These are phyloP conservation scores for Amphiprion percula DNA, from an alignment of 2,113 vertebrate genomes.

Conservation along the genomic window DNA sequence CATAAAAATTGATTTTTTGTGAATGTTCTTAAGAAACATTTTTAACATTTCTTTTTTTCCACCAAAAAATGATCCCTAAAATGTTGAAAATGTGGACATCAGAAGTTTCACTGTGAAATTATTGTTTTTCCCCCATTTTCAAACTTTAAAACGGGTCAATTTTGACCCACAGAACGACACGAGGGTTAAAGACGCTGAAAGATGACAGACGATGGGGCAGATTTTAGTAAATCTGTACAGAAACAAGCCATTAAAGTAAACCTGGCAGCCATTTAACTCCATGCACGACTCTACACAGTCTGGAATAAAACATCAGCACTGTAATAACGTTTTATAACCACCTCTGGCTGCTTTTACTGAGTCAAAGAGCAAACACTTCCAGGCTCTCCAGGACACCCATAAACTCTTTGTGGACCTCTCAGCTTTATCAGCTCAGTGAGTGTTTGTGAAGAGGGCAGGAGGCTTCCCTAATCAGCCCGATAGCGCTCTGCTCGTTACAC, in stretches of 20 bases:
- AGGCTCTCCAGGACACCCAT: conserved; percentile 63
- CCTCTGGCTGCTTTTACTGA: conserved; percentile 41
- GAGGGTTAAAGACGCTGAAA: not conserved
- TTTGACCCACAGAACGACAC: too few species aligned
- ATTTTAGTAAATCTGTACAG: too few species aligned
- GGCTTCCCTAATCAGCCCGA: conserved; percentile 67
- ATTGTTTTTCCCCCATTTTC: too few species aligned
- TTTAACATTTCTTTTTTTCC: too few species aligned
- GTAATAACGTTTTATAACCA: conserved; percentile 31
- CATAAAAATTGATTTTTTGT: too few species aligned
- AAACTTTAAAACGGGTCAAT: too few species aligned
- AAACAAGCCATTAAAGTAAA: too few species aligned
- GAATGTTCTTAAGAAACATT: too few species aligned
- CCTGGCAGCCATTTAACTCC: not conserved
- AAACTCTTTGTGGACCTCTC: conserved; percentile 68
- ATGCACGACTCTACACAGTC: not conserved
- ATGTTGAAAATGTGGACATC: too few species aligned
- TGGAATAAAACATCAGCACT: not conserved
- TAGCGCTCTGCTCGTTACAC: conserved; percentile 48
- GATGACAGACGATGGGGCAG: too few species aligned
- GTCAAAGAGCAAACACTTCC: conserved; percentile 70
- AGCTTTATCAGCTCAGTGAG: conserved; percentile 70
- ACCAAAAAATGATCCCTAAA: too few species aligned
- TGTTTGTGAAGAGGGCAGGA: conserved; percentile 84
- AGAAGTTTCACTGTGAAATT: too few species aligned